phyloP scores from a whole-genome alignment of 2,113 vertebrate species.

The Sceloporus tristichus region DNA sequence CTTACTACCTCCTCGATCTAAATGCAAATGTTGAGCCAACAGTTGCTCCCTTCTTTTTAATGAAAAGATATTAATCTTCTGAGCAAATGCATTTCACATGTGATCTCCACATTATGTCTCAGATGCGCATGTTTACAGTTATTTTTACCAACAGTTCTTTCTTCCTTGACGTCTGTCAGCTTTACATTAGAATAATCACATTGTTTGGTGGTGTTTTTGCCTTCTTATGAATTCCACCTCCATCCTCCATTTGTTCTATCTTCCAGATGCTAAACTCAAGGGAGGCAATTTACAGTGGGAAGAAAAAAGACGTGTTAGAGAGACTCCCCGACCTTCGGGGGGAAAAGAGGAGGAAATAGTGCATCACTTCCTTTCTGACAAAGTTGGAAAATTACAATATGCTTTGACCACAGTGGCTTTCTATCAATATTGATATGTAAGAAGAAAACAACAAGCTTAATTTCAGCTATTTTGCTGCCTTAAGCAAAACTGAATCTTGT shows the following conservation, averaged over 20 bases:
- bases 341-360: too few species aligned
- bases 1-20: slow-evolving; percentile 74
- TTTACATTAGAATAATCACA: slow-evolving; percentile 48
- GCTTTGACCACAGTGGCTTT: not conserved
- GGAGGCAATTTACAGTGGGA: not conserved
- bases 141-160: slow-evolving; percentile 42
- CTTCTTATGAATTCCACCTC: slow-evolving; percentile 54
- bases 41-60: slow-evolving; percentile 69
- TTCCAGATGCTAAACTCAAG: slow-evolving; percentile 38
- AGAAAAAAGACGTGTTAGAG: too few species aligned
- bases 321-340: not conserved
- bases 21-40: slow-evolving; percentile 78
- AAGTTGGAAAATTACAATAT: not conserved
- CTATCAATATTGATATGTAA: not conserved
- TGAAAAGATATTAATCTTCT: slow-evolving; percentile 79
- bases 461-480: too few species aligned
- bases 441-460: not conserved
- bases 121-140: slow-evolving; percentile 72
- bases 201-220: slow-evolving; percentile 50
- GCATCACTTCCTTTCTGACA: not conserved
- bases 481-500: too few species aligned
- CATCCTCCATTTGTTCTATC: slow-evolving; percentile 24
- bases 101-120: slow-evolving; percentile 71
- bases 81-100: slow-evolving; percentile 68
- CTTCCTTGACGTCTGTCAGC: slow-evolving; percentile 45